These are phyloP conservation scores for Molothrus ater DNA, from an alignment of 2,797 vertebrate species.

Conservation along the genomic window DNA sequence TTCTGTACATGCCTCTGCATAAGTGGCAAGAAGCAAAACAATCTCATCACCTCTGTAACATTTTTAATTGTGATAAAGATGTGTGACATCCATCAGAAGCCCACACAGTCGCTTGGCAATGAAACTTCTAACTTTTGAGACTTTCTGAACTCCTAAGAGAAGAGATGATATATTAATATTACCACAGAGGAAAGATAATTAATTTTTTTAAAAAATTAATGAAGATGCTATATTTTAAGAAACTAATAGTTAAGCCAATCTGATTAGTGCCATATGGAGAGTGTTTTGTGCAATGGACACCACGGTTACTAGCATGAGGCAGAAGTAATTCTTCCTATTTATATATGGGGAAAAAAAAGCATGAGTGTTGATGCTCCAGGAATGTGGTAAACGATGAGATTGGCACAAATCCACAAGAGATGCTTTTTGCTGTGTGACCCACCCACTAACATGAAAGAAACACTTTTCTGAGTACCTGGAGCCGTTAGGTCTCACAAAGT, in stretches of 20 bases:
- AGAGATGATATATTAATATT: constrained; percentile 53
- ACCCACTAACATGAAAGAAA: not conserved
- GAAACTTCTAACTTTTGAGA: constrained; percentile 34
- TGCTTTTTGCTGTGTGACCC: not conserved
- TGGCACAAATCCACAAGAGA: constrained; percentile 35
- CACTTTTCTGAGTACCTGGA: not conserved
- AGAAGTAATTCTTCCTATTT: constrained; percentile 62
- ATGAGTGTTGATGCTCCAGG: not conserved
- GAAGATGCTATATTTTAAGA: constrained; percentile 72
- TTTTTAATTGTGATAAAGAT: constrained; percentile 32
- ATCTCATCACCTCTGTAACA: not conserved
- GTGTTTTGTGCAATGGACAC: constrained; percentile 51
- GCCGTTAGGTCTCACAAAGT: not conserved
- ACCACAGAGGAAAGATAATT: constrained; percentile 41
- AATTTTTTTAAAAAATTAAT: not conserved
- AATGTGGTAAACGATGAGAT: not conserved
- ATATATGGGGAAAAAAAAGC: constrained; percentile 3
- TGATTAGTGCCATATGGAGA: constrained; percentile 75
- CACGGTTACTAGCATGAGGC: constrained; percentile 39
- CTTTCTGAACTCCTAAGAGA: constrained; percentile 50
- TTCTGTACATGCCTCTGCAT: not conserved
- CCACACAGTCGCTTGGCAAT: constrained; percentile 24
- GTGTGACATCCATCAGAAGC: not conserved
- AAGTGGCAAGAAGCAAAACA: constrained; percentile 14
- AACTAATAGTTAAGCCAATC: constrained; percentile 63